Percentiles rank a stretch among this genome's conserved stretches.
Conservation (phyloP, 1,140 invertebrate genomes). For the Drosophila ambigua region DNA sequence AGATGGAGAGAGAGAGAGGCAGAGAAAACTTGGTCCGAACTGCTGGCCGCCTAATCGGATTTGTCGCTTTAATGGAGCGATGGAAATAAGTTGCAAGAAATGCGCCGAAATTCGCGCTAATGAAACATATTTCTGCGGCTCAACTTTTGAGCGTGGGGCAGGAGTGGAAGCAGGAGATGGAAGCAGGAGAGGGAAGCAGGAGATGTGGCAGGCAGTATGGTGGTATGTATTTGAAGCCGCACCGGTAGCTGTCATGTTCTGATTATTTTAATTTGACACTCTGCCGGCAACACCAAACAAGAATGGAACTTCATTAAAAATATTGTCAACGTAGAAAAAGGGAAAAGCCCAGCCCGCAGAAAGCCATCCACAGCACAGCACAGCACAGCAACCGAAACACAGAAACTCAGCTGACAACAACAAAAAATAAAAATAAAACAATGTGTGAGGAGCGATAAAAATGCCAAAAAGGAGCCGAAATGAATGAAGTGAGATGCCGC, state of each 20-base stretch:
- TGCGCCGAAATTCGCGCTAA: slow-evolving; percentile 77
- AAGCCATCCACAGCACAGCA: no score
- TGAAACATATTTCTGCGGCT: slow-evolving; percentile 58
- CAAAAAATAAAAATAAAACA: slow-evolving; percentile 17
- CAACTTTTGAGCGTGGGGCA: slow-evolving; percentile 22
- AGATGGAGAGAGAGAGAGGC: background rate
- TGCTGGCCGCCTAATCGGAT: slow-evolving; percentile 65
- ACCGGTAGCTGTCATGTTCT: slow-evolving; percentile 81
- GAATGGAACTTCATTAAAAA: slow-evolving; percentile 77
- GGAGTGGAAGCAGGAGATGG: no score
- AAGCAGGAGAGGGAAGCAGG: no score
- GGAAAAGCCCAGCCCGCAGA: slow-evolving; percentile 23
- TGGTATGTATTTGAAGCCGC: slow-evolving; percentile 28
- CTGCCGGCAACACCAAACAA: slow-evolving; percentile 53
- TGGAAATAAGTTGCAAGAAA: slow-evolving; percentile 74
- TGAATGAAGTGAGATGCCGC: slow-evolving; percentile 40
- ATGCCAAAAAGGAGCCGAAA: slow-evolving; percentile 33
- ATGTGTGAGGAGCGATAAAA: slow-evolving; percentile 66
- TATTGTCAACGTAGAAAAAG: slow-evolving; percentile 70
- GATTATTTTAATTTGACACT: slow-evolving; percentile 82
- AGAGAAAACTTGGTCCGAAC: slow-evolving; percentile 1
- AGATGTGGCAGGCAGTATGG: background rate
- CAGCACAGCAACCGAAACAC: slow-evolving; percentile 1
- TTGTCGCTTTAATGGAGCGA: slow-evolving; percentile 80
- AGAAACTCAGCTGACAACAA: slow-evolving; percentile 39